These are phyloP conservation scores for Pollenia griseotomentosa DNA, from an alignment of 2,888 invertebrate genomes.

Conservation along the genomic window DNA sequence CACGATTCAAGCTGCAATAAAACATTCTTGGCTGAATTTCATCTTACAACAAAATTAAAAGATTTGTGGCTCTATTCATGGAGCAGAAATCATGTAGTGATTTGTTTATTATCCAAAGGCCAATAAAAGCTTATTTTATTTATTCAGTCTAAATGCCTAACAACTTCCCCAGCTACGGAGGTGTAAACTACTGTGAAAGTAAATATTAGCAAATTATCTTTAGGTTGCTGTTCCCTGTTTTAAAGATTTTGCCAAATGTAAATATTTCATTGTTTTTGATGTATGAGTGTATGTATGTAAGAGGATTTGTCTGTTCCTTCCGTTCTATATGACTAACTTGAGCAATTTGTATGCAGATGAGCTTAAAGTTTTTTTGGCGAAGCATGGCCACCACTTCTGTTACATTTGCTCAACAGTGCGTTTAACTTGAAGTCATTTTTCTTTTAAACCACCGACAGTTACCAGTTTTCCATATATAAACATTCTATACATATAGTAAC, in stretches of 20 bases:
- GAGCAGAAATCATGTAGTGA: too few relatives aligned
- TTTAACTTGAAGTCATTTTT: slow-evolving; percentile 67
- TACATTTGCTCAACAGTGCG: slow-evolving; percentile 60
- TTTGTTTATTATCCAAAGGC: too few relatives aligned
- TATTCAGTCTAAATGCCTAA: too few relatives aligned
- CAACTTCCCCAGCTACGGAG: too few relatives aligned
- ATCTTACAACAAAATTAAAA: too few relatives aligned
- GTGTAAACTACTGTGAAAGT: too few relatives aligned
- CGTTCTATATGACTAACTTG: slow-evolving; percentile 64
- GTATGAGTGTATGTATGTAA: not conserved
- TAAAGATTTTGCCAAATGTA: not conserved
- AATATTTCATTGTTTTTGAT: not conserved
- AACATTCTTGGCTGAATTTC: too few relatives aligned
- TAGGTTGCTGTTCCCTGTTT: not conserved
- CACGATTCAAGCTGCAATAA: too few relatives aligned
- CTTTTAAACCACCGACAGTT: slow-evolving; percentile 61
- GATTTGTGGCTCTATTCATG: too few relatives aligned
- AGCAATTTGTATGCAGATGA: slow-evolving; percentile 74
- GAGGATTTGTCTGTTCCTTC: slow-evolving; percentile 58
- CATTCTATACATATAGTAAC: not conserved
- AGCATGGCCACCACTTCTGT: slow-evolving; percentile 40
- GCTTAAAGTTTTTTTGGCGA: slow-evolving; percentile 61
- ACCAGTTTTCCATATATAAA: slow-evolving; percentile 22
- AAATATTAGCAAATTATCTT: not conserved
- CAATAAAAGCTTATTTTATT: too few relatives aligned